These are phyloP conservation scores for Todiramphus saurophagus DNA, from an alignment of 2,113 vertebrate genomes.

Conservation along the genomic window DNA sequence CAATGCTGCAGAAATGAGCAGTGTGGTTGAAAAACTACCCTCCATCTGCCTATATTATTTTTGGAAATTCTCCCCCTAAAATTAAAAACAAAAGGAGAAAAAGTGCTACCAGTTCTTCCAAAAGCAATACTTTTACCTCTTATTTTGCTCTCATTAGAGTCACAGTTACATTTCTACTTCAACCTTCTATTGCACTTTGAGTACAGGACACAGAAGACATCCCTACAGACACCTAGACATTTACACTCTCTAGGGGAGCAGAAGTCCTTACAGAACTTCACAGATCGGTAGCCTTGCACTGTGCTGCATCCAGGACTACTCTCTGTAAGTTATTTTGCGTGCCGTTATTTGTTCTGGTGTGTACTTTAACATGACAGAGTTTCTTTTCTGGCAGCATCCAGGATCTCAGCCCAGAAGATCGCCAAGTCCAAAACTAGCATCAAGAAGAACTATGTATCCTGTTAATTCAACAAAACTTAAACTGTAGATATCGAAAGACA, in stretches of 20 bases:
- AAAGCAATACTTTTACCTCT: background rate
- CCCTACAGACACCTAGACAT: background rate
- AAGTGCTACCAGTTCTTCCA: background rate
- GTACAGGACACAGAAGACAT: background rate
- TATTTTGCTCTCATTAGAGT: background rate
- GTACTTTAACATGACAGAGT: background rate
- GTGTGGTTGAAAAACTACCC: background rate
- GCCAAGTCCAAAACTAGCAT: background rate
- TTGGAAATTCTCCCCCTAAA: background rate
- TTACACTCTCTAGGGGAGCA: background rate
- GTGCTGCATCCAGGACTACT: background rate
- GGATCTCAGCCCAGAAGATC: background rate
- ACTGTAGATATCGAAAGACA: background rate
- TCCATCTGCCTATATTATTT: background rate
- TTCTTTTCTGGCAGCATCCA: background rate
- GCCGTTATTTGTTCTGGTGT: background rate
- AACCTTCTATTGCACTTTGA: background rate
- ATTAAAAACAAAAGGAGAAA: background rate
- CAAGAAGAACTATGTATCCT: background rate
- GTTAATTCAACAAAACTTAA: background rate
- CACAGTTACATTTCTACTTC: background rate
- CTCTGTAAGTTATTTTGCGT: background rate
- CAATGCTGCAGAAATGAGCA: background rate
- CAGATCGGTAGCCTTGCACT: background rate
- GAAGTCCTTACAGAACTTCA: background rate